Evolutionary conservation across 2,888 invertebrate genomes (phyloP).

Genomic region (Archips crataeganus): DNA sequence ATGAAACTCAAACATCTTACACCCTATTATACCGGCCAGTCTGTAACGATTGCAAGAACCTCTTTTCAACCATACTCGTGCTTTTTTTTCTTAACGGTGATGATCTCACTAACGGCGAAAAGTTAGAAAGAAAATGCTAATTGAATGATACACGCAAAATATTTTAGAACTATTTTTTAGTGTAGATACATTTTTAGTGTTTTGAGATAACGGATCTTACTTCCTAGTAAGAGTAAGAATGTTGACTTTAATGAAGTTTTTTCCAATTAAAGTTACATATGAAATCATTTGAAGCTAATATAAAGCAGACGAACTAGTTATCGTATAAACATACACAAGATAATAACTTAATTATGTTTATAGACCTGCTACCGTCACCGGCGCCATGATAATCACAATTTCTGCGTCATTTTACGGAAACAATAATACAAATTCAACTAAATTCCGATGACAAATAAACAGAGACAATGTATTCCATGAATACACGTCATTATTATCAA

Average conservation of each 20-base stretch:
- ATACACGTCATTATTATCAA: slow-evolving; percentile 59
- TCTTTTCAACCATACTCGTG: too few relatives aligned
- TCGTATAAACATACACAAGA: slow-evolving; percentile 29
- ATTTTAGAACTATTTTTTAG: background rate
- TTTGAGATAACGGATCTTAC: too few relatives aligned
- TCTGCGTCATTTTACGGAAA: slow-evolving; percentile 37
- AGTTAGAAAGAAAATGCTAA: background rate
- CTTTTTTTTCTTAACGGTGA: too few relatives aligned
- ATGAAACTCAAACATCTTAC: too few relatives aligned
- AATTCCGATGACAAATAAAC: slow-evolving; percentile 59
- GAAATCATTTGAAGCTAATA: background rate
- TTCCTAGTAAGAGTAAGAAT: background rate
- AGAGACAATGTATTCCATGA: slow-evolving; percentile 51
- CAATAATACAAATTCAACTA: slow-evolving; percentile 47
- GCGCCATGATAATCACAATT: slow-evolving; percentile 26
- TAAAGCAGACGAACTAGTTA: slow-evolving; percentile 9
- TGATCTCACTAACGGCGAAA: background rate
- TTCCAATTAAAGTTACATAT: background rate
- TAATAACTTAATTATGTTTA: slow-evolving; percentile 35
- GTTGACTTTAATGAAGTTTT: background rate
- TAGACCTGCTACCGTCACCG: slow-evolving; percentile 16
- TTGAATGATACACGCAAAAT: background rate
- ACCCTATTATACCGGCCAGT: too few relatives aligned
- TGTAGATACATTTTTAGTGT: background rate
- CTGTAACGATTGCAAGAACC: too few relatives aligned